Conservation (phyloP, 2,888 invertebrate species). For the Hipparchia semele region DNA sequence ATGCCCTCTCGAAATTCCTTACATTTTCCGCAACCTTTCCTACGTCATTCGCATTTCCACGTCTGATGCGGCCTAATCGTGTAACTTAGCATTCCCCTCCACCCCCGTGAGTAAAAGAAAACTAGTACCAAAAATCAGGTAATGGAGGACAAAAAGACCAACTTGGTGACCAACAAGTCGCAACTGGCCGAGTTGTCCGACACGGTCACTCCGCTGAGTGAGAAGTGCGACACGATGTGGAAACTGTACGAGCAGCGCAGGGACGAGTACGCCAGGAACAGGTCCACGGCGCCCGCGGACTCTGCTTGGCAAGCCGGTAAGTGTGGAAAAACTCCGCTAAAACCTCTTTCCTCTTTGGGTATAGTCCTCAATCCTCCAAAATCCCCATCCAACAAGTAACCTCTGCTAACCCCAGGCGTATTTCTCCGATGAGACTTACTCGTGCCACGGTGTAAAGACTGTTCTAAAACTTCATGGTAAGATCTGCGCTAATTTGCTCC, state of each 20-base stretch:
- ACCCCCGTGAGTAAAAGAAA: too few species aligned
- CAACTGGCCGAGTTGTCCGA: slow-evolving; percentile 88
- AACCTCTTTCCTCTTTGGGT: too few species aligned
- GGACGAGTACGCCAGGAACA: slow-evolving; percentile 58
- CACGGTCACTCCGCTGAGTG: slow-evolving; percentile 85
- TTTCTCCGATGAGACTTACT: too few species aligned
- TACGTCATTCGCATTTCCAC: not conserved
- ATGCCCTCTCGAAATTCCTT: too few species aligned
- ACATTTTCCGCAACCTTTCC: not conserved
- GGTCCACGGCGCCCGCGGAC: slow-evolving; percentile 67
- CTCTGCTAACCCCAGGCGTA: too few species aligned
- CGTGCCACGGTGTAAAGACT: too few species aligned
- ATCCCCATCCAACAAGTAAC: too few species aligned
- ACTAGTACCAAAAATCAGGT: too few species aligned
- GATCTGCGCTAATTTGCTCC: too few species aligned
- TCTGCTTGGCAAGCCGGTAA: not conserved
- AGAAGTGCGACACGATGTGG: slow-evolving; percentile 83
- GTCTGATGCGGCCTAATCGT: not conserved
- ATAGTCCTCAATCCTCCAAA: too few species aligned
- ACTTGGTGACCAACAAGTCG: slow-evolving; percentile 80
- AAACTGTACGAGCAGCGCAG: slow-evolving; percentile 85
- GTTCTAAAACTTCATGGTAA: too few species aligned
- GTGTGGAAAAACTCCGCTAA: not conserved
- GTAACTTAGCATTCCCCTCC: not conserved
- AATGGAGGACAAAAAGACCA: too few species aligned